Evolutionary conservation across 2,888 invertebrate species (phyloP).

Genomic region (Sphaerophoria taeniata): DNA sequence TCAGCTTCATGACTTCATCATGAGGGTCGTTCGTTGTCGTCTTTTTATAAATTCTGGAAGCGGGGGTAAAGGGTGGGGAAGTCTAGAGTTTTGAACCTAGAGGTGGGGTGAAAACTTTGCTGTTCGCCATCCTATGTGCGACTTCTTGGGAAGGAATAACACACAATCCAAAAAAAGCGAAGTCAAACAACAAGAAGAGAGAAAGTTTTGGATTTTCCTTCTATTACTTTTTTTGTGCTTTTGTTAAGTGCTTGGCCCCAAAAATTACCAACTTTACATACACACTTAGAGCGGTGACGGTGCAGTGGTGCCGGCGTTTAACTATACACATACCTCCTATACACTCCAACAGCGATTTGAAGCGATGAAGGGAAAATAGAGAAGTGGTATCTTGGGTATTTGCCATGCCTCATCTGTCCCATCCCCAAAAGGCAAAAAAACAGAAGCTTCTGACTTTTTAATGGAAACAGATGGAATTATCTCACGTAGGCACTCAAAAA

Average conservation of each 20-base stretch:
- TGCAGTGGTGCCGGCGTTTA: too few species aligned
- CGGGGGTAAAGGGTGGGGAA: not conserved
- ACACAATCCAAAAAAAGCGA: constrained; percentile 39
- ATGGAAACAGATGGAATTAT: constrained; percentile 75
- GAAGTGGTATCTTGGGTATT: constrained; percentile 62
- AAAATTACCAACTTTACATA: constrained; percentile 68
- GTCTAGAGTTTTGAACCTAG: not conserved
- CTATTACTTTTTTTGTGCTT: constrained; percentile 20
- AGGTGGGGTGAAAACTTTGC: constrained; percentile 59
- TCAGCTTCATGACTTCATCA: constrained; percentile 74
- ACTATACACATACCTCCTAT: constrained; percentile 9
- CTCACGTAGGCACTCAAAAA: constrained; percentile 74
- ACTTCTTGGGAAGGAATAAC: constrained; percentile 65
- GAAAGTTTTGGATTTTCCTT: constrained; percentile 58
- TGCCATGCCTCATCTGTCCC: not conserved
- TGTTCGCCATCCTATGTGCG: constrained; percentile 53
- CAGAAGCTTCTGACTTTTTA: constrained; percentile 70
- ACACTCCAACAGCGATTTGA: constrained; percentile 18
- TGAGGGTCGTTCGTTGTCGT: constrained; percentile 63
- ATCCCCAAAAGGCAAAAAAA: not conserved
- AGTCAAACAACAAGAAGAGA: constrained; percentile 63
- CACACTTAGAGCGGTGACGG: constrained; percentile 53
- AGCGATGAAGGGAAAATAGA: constrained; percentile 44
- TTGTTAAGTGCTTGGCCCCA: constrained; percentile 55
- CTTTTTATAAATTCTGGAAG: constrained; percentile 16